Percentiles rank a stretch among this genome's conserved stretches.
These are phyloP conservation scores for Clytia hemisphaerica DNA, from an alignment of 30 jellyfish, hydroid and myxozoan species.

Conservation along the genomic window DNA sequence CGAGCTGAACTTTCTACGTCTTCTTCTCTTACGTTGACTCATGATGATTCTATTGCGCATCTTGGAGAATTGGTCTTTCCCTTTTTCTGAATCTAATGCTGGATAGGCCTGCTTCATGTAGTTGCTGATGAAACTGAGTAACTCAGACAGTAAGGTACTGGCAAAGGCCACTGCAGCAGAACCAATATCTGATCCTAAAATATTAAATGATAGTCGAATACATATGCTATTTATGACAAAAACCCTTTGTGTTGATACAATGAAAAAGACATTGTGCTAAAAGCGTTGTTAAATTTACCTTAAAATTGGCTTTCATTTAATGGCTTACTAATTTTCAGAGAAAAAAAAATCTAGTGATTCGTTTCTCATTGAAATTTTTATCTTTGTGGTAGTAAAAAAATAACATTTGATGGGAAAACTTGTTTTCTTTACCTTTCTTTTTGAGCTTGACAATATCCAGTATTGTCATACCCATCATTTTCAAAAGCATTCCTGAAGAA, in stretches of 20 bases:
- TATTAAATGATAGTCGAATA: no score
- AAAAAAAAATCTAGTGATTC: no score
- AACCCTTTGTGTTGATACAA: no score
- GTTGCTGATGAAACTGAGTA: conserved; percentile 49
- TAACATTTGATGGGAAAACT: no score
- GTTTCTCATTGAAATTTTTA: no score
- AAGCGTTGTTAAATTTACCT: no score
- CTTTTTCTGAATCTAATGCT: not conserved
- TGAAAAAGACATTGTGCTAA: no score
- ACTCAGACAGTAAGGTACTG: conserved; percentile 61
- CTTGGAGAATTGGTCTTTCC: conserved; percentile 1
- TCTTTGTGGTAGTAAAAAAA: no score
- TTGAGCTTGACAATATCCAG: conserved; percentile 18
- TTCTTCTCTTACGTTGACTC: conserved; percentile 47
- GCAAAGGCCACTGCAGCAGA: conserved; percentile 80
- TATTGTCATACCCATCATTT: conserved; percentile 19
- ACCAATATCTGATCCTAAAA: conserved; percentile 58
- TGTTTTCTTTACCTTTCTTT: conserved; percentile 18
- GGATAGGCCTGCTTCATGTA: conserved; percentile 1
- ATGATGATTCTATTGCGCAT: conserved; percentile 29
- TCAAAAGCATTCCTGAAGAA: conserved; percentile 9
- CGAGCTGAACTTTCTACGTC: conserved; percentile 22
- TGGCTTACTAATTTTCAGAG: no score
- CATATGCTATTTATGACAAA: no score
- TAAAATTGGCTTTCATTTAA: no score